Percentiles rank a stretch among this genome's conserved stretches.
Conservation (phyloP, 1,140 invertebrate species). For the Saccostrea echinata region DNA sequence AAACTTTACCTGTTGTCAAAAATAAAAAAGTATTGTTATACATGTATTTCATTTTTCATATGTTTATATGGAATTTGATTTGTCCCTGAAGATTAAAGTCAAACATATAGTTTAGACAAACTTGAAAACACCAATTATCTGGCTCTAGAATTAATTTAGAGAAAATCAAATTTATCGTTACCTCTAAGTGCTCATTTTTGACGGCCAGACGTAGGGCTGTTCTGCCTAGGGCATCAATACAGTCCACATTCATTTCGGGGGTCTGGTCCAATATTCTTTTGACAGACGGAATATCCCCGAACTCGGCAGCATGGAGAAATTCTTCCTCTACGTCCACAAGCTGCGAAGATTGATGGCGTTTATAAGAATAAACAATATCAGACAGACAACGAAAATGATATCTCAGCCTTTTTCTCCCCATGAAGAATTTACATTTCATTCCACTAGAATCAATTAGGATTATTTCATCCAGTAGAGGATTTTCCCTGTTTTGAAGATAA, state of each 20-base stretch:
- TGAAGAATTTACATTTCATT: slow-evolving; percentile 26
- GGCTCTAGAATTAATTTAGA: too few species aligned
- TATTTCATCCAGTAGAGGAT: neutral
- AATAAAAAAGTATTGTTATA: too few species aligned
- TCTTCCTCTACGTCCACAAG: slow-evolving; percentile 63
- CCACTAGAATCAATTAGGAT: neutral
- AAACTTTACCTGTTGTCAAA: too few species aligned
- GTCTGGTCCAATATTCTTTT: slow-evolving; percentile 65
- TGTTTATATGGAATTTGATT: too few species aligned
- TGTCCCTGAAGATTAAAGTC: too few species aligned
- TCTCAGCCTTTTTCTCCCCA: slow-evolving; percentile 30
- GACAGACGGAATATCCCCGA: slow-evolving; percentile 69
- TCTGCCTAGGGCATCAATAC: slow-evolving; percentile 68
- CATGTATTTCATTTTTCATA: too few species aligned
- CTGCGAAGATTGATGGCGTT: slow-evolving; percentile 62
- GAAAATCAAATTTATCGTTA: slow-evolving; percentile 46
- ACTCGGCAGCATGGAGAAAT: slow-evolving; percentile 69
- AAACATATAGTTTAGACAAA: too few species aligned
- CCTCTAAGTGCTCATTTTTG: slow-evolving; percentile 74
- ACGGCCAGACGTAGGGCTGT: slow-evolving; percentile 70
- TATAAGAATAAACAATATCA: slow-evolving; percentile 55
- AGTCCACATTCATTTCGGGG: slow-evolving; percentile 68
- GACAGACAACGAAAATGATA: slow-evolving; percentile 38
- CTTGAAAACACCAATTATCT: too few species aligned
- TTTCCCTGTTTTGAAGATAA: too few species aligned